These are phyloP conservation scores for Homarus americanus DNA, from an alignment of 1,140 invertebrate species.

Conservation along the genomic window DNA sequence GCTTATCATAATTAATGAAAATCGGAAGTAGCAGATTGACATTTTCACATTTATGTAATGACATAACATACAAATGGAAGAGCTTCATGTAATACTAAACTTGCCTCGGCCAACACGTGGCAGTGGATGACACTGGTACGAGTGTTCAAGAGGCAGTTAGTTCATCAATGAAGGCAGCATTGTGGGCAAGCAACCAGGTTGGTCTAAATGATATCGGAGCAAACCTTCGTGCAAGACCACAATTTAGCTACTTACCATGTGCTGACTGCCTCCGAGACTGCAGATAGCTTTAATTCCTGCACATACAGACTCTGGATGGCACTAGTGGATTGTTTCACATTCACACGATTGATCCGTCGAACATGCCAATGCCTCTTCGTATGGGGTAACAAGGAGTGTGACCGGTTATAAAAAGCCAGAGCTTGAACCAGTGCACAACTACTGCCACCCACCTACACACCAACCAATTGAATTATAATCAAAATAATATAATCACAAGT, in stretches of 20 bases:
- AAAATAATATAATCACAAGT: constrained; percentile 70
- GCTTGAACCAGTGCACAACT: constrained; percentile 66
- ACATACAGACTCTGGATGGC: not conserved
- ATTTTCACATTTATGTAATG: constrained; percentile 53
- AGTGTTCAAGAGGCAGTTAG: constrained; percentile 37
- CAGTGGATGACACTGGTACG: constrained; percentile 41
- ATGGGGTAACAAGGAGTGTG: not conserved
- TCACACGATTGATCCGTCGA: not conserved
- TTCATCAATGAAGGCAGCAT: not conserved
- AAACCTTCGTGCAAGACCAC: not conserved
- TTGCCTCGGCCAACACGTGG: constrained; percentile 53
- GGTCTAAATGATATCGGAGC: not conserved
- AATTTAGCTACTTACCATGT: not conserved
- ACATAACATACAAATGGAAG: constrained; percentile 71
- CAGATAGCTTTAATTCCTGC: not conserved
- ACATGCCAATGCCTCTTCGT: constrained; percentile 4
- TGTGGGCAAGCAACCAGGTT: not conserved
- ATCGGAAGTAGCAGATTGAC: constrained; percentile 45
- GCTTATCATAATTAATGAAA: constrained; percentile 63
- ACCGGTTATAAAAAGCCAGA: not conserved
- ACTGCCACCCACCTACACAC: constrained; percentile 59
- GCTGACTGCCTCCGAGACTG: not conserved
- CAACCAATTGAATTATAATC: constrained; percentile 60
- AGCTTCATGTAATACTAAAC: constrained; percentile 71
- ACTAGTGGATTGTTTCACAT: not conserved